A percentile compares a stretch with the other conserved stretches of the same genome.
phyloP scores from a whole-genome alignment of 2,888 invertebrate genomes.

The Cyaniris semiargus region DNA sequence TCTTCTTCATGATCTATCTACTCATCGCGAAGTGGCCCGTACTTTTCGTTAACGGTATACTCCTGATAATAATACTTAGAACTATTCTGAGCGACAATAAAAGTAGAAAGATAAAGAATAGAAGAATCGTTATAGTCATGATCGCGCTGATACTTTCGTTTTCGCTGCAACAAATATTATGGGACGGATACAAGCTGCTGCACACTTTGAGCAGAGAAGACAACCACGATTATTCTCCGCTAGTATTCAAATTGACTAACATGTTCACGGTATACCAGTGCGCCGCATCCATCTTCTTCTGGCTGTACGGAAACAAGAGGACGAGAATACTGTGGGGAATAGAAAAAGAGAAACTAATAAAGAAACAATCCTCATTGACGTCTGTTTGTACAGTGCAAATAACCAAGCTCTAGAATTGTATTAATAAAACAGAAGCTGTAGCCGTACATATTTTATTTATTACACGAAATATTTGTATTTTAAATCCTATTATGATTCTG shows the following conservation, averaged over 20 bases:
- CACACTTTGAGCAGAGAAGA: slow-evolving; percentile 42
- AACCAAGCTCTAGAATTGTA: background rate
- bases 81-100: slow-evolving; percentile 54
- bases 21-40: slow-evolving; percentile 64
- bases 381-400: background rate
- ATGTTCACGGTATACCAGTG: slow-evolving; percentile 59
- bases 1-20: slow-evolving; percentile 49
- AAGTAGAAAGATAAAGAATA: slow-evolving; percentile 50
- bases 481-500: background rate
- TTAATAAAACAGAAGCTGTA: background rate
- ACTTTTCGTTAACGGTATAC: slow-evolving; percentile 55
- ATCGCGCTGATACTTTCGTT: slow-evolving; percentile 60
- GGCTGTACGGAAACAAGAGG: slow-evolving; percentile 66
- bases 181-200: slow-evolving; percentile 57
- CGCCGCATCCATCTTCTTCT: slow-evolving; percentile 61
- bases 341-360: slow-evolving; percentile 32
- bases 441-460: background rate
- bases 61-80: slow-evolving; percentile 54
- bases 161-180: slow-evolving; percentile 61
- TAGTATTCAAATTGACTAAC: slow-evolving; percentile 42
- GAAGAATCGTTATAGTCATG: slow-evolving; percentile 58
- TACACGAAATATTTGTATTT: background rate
- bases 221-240: slow-evolving; percentile 38
- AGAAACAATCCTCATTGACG: slow-evolving; percentile 9
- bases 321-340: slow-evolving; percentile 61